phyloP scores from a whole-genome alignment of 2,888 invertebrate species.

The Leptopterna dolabrata region DNA sequence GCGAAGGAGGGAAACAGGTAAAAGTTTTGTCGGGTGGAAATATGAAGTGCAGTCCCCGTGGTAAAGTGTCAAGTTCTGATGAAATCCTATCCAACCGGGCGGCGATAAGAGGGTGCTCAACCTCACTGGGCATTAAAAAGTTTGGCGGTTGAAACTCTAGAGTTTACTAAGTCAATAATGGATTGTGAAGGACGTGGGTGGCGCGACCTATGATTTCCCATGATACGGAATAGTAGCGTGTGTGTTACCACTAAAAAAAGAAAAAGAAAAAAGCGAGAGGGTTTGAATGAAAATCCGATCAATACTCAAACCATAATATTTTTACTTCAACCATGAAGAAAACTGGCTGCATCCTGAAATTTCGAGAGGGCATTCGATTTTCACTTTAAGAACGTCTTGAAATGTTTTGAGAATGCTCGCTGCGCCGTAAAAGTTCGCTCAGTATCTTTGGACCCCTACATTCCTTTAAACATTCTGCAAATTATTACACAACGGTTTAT shows the following conservation, averaged over 20 bases:
- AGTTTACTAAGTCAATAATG: slow-evolving; percentile 7
- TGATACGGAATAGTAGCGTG: not conserved
- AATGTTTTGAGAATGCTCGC: too few species aligned
- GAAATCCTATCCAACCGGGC: not conserved
- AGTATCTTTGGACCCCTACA: too few species aligned
- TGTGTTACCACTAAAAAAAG: not conserved
- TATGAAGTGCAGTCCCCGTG: not conserved
- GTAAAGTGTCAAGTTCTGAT: not conserved
- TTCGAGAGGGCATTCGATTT: too few species aligned
- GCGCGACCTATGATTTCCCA: not conserved
- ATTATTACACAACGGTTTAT: too few species aligned
- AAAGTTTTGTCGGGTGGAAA: not conserved
- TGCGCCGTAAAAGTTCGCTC: too few species aligned
- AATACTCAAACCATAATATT: too few species aligned
- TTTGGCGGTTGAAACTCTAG: slow-evolving; percentile 15
- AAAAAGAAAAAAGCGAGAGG: not conserved
- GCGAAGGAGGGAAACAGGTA: not conserved
- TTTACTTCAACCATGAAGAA: too few species aligned
- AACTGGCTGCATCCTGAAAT: too few species aligned
- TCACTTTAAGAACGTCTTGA: too few species aligned
- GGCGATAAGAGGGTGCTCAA: not conserved
- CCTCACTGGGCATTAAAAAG: slow-evolving; percentile 4
- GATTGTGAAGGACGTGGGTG: not conserved
- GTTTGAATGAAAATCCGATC: not conserved
- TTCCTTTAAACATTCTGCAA: too few species aligned